Evolutionary conservation across 2,797 vertebrate species (phyloP).

Genomic region (Oophaga sylvatica): DNA sequence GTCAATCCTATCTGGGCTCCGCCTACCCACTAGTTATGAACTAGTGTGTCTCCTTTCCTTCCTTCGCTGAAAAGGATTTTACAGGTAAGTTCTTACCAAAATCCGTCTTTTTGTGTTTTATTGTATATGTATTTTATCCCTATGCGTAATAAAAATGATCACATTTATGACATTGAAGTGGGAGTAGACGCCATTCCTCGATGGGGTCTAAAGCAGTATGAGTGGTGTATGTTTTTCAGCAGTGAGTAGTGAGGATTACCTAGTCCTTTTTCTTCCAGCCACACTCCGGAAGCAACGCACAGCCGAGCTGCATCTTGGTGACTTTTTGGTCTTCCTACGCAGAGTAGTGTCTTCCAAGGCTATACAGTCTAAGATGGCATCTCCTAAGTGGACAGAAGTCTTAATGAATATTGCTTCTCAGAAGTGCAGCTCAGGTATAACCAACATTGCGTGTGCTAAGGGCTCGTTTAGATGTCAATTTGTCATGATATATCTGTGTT

Average conservation of each 20-base stretch:
- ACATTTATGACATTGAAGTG: no score
- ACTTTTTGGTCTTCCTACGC: conserved; percentile 95
- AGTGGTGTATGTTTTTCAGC: background rate
- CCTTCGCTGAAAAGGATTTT: no score
- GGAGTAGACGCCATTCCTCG: no score
- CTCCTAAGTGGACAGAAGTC: conserved; percentile 98
- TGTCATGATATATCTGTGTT: no score
- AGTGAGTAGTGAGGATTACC: background rate
- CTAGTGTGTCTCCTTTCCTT: no score
- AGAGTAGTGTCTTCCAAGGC: conserved; percentile 97
- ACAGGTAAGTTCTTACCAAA: no score
- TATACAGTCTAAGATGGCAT: conserved; percentile 98
- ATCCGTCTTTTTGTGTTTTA: no score
- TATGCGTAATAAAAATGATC: no score
- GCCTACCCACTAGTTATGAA: no score
- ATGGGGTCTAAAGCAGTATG: background rate
- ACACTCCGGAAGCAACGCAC: conserved; percentile 89
- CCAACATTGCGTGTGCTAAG: background rate
- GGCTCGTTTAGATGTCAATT: no score
- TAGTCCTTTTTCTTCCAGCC: conserved; percentile 71
- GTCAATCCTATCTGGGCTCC: no score
- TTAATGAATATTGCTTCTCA: conserved; percentile 96
- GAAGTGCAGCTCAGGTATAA: conserved; percentile 92
- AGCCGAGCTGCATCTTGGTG: conserved; percentile 92
- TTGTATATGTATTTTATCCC: no score